Base-by-base conservation (phyloP, 2,888 invertebrate genomes). In the Helobdella robusta region DNA sequence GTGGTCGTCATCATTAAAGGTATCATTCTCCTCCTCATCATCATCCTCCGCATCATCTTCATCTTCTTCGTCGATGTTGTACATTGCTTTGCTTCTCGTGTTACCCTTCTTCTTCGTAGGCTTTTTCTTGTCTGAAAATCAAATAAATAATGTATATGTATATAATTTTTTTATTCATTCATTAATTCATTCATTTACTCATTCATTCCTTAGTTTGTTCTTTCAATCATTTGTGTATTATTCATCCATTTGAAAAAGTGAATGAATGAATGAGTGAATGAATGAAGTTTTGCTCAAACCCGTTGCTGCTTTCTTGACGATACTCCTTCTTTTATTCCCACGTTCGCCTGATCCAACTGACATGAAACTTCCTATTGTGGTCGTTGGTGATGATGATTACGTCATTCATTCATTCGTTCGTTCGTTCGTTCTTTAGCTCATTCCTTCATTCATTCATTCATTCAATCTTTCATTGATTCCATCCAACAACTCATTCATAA, bases 311-410 rank as follows among this genome's bases (percentile, higher is more conserved):
- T n/a, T n/a, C n/a, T n/a, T n/a, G n/a, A n/a, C n/a, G n/a, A n/a
- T n/a, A n/a, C n/a, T n/a, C n/a, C n/a, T n/a, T n/a, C n/a, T n/a
- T n/a, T n/a, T n/a, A n/a, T n/a, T 72, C 6, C 89, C 97, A 82
- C 95, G 94, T 82, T 95, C 95, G 18, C 97, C 97, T 1, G 89
- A 92, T 0, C 86, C 99, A 70, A 98, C 98, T 6, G 86, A 91
- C 0, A 80, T 98, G 67, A 84, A 88, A 35, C 84, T 94, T 46
- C 89, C 89, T 74, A 89, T 88, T 83, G 76, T 92, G 54, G 90
- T 89, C 75, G 54, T 25, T 50, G 23, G 6, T 50, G 6, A 50
- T 50, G 23, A 20, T 50, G 8, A n/a, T 50, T n/a, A 50, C 6
- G 6, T 11, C 20, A 6, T 11, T n/a, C 50, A 50, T 50, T 25